These are phyloP conservation scores for Drosophila neonasuta DNA, from an alignment of 2,888 invertebrate genomes.

Conservation along the genomic window DNA sequence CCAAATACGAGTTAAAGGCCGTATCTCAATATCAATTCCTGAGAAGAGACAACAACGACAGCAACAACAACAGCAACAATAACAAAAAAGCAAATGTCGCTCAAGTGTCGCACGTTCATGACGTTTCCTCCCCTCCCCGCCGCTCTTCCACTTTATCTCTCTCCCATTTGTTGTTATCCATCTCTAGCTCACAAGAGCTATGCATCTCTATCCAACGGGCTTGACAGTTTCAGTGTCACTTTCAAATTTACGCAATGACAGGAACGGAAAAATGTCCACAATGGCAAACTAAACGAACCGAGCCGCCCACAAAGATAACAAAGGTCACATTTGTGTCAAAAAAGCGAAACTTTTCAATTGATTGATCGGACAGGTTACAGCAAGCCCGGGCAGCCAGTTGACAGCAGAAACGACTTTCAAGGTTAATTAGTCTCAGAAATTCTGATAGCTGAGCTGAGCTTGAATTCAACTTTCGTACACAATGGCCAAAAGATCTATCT, in stretches of 20 bases:
- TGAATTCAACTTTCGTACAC: background rate
- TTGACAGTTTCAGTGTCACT: slow-evolving; percentile 60
- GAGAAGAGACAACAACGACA: slow-evolving; percentile 10
- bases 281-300: slow-evolving; percentile 32
- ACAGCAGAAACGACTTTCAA: slow-evolving; percentile 49
- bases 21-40: slow-evolving; percentile 48
- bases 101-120: slow-evolving; percentile 55
- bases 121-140: background rate
- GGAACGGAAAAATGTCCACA: slow-evolving; percentile 62
- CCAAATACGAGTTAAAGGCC: slow-evolving; percentile 44
- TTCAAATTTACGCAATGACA: slow-evolving; percentile 61
- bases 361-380: slow-evolving; percentile 57
- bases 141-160: background rate
- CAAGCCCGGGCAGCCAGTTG: slow-evolving; percentile 19
- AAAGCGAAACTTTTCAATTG: slow-evolving; percentile 67
- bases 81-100: slow-evolving; percentile 48
- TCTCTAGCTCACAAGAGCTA: slow-evolving; percentile 5
- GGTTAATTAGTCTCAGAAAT: slow-evolving; percentile 60
- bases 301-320: slow-evolving; percentile 39
- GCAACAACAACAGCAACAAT: background rate
- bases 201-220: slow-evolving; percentile 57
- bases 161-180: background rate
- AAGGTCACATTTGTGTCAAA: slow-evolving; percentile 66
- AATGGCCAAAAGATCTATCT: slow-evolving; percentile 12
- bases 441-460: slow-evolving; percentile 18